These are phyloP conservation scores for Narcine bancroftii DNA, from an alignment of 2,113 vertebrate species.

Conservation along the genomic window DNA sequence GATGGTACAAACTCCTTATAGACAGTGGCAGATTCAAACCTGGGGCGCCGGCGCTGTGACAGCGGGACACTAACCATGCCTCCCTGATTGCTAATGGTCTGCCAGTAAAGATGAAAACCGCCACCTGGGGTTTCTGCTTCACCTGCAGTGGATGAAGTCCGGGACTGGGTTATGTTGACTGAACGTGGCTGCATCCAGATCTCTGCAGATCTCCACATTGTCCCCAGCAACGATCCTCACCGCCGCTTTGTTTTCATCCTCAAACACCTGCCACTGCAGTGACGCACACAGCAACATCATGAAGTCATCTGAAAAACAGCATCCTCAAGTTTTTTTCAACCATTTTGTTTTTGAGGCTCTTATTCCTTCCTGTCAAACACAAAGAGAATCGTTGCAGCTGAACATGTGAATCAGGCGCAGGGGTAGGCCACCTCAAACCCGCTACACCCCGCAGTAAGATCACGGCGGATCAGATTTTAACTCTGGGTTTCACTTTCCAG, in stretches of 20 bases:
- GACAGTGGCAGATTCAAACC: no score
- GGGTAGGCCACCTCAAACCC: no score
- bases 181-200: conserved; percentile 86
- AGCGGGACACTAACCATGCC: no score
- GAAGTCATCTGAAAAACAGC: conserved; percentile 72
- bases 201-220: conserved; percentile 97
- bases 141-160: conserved; percentile 97
- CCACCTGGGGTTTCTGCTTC: conserved; percentile 29
- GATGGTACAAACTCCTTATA: no score
- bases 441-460: no score
- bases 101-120: background rate
- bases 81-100: no score
- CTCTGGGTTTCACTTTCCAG: no score
- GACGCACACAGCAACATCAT: conserved; percentile 91
- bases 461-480: no score
- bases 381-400: background rate
- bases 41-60: no score
- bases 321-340: background rate
- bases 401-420: no score
- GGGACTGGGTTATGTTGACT: conserved; percentile 95
- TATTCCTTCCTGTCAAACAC: background rate
- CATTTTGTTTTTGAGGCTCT: background rate
- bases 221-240: conserved; percentile 87
- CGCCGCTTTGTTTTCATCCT: conserved; percentile 86
- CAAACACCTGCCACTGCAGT: conserved; percentile 86